These are phyloP conservation scores for Molossus molossus DNA, from an alignment of 2,797 vertebrate genomes.

Conservation along the genomic window DNA sequence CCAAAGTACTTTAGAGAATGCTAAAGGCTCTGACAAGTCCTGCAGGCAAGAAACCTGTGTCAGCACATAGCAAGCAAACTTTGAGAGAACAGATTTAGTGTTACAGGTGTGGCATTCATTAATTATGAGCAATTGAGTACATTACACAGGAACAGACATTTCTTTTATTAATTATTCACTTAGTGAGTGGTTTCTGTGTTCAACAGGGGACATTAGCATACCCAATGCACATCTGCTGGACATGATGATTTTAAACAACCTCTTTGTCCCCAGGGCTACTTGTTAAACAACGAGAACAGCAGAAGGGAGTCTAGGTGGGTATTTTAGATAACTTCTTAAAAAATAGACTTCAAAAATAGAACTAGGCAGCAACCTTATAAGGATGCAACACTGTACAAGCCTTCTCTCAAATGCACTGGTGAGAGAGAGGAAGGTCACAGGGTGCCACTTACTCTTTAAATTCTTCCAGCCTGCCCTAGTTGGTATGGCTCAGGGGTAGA, in stretches of 20 bases:
- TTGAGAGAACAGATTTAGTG: neutral
- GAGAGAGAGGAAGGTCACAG: neutral
- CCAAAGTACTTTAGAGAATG: neutral
- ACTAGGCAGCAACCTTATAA: constrained; percentile 29
- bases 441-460: neutral
- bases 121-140: neutral
- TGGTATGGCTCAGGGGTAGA: too few species aligned
- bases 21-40: constrained; percentile 1
- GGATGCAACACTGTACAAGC: neutral
- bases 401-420: neutral
- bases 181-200: neutral
- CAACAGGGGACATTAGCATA: neutral
- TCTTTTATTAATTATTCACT: constrained; percentile 28
- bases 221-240: constrained; percentile 1
- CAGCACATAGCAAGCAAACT: neutral
- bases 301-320: neutral
- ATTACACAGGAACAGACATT: neutral
- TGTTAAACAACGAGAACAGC: constrained; percentile 15
- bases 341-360: constrained; percentile 32
- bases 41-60: neutral
- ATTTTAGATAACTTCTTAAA: constrained; percentile 49
- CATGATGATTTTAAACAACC: constrained; percentile 18
- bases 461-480: neutral
- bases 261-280: constrained; percentile 39
- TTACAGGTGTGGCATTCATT: neutral